Evolutionary conservation across 2,888 invertebrate species (phyloP).

Genomic region (Xanthostigma xanthostigma): DNA sequence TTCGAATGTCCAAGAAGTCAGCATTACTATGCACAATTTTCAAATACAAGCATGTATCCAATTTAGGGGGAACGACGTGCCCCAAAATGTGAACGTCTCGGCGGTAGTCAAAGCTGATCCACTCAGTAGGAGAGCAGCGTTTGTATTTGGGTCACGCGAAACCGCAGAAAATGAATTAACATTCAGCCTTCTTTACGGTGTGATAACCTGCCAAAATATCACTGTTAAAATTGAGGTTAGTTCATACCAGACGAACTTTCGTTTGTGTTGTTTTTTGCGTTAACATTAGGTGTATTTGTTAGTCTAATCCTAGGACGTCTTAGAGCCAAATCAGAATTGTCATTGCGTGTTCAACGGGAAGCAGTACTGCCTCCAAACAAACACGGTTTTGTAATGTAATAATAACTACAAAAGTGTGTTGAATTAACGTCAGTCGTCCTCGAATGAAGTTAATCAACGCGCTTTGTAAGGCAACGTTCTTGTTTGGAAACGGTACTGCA

Average conservation of each 20-base stretch:
- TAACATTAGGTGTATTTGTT: too few species aligned
- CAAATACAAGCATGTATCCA: constrained; percentile 28
- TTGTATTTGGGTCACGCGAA: background rate
- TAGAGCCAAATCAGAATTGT: too few species aligned
- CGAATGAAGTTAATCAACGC: too few species aligned
- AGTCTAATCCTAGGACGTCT: too few species aligned
- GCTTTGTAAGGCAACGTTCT: too few species aligned
- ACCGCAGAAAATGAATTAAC: background rate
- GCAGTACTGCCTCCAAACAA: too few species aligned
- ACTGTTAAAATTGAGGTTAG: background rate
- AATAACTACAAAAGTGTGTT: too few species aligned
- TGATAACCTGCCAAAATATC: background rate
- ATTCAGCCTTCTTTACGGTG: background rate
- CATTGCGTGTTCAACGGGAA: too few species aligned
- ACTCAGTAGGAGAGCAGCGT: background rate
- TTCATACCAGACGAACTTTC: background rate
- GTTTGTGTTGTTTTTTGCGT: background rate
- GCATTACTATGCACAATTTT: constrained; percentile 28
- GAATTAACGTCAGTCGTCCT: too few species aligned
- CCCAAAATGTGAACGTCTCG: background rate
- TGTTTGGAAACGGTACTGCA: too few species aligned
- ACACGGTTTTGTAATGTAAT: too few species aligned
- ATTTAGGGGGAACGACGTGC: constrained; percentile 18
- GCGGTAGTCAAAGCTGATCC: background rate
- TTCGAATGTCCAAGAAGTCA: constrained; percentile 23